Percentiles rank a stretch among this genome's conserved stretches.
Evolutionary conservation across 2,113 vertebrate genomes (phyloP).

Genomic region (Urocynchramus pylzowi): DNA sequence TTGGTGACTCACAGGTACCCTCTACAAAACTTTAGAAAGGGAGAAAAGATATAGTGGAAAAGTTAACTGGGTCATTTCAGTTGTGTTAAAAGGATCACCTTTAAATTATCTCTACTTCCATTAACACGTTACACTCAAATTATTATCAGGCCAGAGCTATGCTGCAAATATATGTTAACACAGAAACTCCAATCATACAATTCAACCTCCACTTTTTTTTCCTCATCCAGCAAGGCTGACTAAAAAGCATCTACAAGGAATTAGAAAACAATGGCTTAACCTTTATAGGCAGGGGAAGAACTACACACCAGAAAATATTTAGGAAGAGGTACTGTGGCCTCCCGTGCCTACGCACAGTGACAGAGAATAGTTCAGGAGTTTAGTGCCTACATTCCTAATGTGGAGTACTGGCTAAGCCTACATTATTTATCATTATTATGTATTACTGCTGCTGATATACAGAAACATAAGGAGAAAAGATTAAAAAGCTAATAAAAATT

Average conservation of each 20-base stretch:
- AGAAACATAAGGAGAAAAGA: background rate
- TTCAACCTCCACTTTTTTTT: background rate
- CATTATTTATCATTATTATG: background rate
- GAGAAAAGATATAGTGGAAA: background rate
- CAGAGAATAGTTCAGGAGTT: background rate
- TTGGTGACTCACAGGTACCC: background rate
- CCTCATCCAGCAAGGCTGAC: background rate
- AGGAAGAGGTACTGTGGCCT: background rate
- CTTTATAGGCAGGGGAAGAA: background rate
- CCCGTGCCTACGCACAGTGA: background rate
- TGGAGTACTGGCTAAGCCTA: background rate
- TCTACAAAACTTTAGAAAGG: background rate
- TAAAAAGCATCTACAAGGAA: background rate
- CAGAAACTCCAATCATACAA: background rate
- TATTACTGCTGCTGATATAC: background rate
- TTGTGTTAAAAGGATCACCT: background rate
- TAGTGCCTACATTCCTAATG: background rate
- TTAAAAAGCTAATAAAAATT: background rate
- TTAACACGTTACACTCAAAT: background rate
- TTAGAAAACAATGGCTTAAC: background rate
- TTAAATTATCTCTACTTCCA: background rate
- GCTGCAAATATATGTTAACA: background rate
- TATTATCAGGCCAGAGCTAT: background rate
- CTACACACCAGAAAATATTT: background rate
- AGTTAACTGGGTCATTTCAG: background rate